Base-by-base conservation (phyloP, 2,797 vertebrate genomes). In the Crax fasciolata region DNA sequence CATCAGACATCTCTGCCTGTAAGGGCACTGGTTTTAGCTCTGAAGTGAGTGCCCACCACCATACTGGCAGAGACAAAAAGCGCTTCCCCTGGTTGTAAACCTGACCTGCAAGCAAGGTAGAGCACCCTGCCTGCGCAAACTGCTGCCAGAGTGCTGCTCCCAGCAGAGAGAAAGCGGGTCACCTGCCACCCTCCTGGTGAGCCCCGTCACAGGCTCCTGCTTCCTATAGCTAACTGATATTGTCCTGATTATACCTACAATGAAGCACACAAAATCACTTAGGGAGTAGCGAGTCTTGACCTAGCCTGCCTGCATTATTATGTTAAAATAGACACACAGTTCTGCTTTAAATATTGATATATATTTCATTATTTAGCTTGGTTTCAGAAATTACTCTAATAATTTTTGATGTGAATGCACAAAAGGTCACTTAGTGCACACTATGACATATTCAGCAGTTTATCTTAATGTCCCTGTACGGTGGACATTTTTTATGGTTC, bases 201-300 rank as follows among this genome's bases (percentile, higher is more conserved):
- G 17, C 52, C 10, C 16, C 28, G 15, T 27, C 6, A 85, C 55
- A 84, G 76, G 43, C 51, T 87, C 61, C 90, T 90, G 4, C 78
- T 91, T 93, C 89, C 91, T 91, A 83, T 25, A 73, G 75, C 74
- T 94, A 93, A 95, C 89, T 97, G 83, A 68, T 94, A 46, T 75
- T 35, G 19, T n/a, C 70, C 79, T 54, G n/a, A 89, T 84, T 81
- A 63, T 51, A 66, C 23, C 70, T 75, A 44, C 80, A 96, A 92
- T 6, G 51, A 90, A 72, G 30, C 65, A 94, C 9, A 76, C 43
- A 63, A 92, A 96, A 95, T 77, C 74, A 96, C 78, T 52, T 70
- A 62, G 84, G 67, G 74, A 81, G 54, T 84, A 90, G 72, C 62
- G 84, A 54, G 41, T 52, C 74, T 93, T 93, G 87, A 96, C 84